Percentiles rank a stretch among this genome's conserved stretches.
phyloP scores from a whole-genome alignment of 2,797 vertebrate genomes.

The Melanotaenia nigrans region DNA sequence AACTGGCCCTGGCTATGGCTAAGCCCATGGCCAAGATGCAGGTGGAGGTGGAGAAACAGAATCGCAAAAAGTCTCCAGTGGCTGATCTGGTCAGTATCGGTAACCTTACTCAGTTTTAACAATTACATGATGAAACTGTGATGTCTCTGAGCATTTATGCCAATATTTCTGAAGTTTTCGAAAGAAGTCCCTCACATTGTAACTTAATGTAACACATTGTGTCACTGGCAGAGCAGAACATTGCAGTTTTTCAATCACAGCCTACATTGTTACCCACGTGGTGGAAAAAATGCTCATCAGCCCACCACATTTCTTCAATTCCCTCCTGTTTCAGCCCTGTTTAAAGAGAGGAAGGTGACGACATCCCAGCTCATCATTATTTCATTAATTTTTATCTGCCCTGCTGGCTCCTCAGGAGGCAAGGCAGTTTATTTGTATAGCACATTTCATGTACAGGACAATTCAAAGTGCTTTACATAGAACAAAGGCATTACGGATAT shows the following conservation, averaged over 20 bases:
- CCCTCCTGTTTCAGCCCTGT: slow-evolving; percentile 16
- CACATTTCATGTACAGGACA: too few relatives aligned
- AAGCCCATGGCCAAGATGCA: slow-evolving; percentile 99
- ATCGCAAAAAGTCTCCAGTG: slow-evolving; percentile 97
- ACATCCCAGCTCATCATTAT: slow-evolving; percentile 67
- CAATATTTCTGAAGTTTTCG: not conserved
- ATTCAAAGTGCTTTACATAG: too few relatives aligned
- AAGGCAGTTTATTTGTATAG: too few relatives aligned
- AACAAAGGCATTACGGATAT: too few relatives aligned
- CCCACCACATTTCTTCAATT: not conserved
- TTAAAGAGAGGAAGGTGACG: slow-evolving; percentile 48
- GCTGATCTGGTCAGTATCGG: slow-evolving; percentile 91
- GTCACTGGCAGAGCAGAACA: not conserved
- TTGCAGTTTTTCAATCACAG: not conserved
- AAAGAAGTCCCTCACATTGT: not conserved
- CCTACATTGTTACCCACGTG: not conserved
- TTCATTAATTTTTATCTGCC: slow-evolving; percentile 64
- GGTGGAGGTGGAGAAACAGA: slow-evolving; percentile 98
- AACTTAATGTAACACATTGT: not conserved
- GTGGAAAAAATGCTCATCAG: slow-evolving; percentile 11
- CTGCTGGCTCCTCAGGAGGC: slow-evolving; percentile 34
- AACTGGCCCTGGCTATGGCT: slow-evolving; percentile 97
- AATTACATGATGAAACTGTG: not conserved
- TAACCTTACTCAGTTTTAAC: not conserved
- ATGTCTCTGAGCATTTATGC: not conserved